These are phyloP conservation scores for Panopea generosa DNA, from an alignment of 2,888 invertebrate genomes.

Conservation along the genomic window DNA sequence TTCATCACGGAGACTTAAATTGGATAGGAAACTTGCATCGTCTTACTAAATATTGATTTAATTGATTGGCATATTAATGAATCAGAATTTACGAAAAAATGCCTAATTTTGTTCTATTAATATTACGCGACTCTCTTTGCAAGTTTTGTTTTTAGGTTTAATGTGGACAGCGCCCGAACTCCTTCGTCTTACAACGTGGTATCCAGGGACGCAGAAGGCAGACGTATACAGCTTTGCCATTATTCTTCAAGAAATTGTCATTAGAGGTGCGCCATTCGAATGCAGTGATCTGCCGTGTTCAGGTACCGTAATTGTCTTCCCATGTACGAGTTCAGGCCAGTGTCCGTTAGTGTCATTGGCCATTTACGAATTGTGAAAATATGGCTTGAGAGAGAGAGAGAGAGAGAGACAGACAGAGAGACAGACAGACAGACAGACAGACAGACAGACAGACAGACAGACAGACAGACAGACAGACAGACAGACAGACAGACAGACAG, in stretches of 20 bases:
- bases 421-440: too few relatives aligned
- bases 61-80: not conserved
- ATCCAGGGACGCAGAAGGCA: conserved; percentile 52
- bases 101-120: not conserved
- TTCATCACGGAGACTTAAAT: too few relatives aligned
- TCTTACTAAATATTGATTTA: too few relatives aligned
- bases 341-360: too few relatives aligned
- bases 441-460: too few relatives aligned
- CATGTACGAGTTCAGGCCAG: too few relatives aligned
- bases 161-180: conserved; percentile 66
- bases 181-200: conserved; percentile 34
- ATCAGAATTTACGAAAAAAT: not conserved
- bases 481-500: too few relatives aligned
- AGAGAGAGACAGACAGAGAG: too few relatives aligned
- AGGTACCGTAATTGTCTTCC: conserved; percentile 12
- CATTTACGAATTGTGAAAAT: too few relatives aligned
- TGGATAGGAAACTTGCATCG: too few relatives aligned
- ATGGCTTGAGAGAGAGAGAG: too few relatives aligned
- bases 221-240: conserved; percentile 66
- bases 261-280: conserved; percentile 55
- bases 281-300: conserved; percentile 14
- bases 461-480: too few relatives aligned
- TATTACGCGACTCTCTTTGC: not conserved
- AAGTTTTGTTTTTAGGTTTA: conserved; percentile 29
- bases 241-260: conserved; percentile 62